These are phyloP conservation scores for Drepanosiphum platanoidis DNA, from an alignment of 2,888 invertebrate genomes.

Conservation along the genomic window DNA sequence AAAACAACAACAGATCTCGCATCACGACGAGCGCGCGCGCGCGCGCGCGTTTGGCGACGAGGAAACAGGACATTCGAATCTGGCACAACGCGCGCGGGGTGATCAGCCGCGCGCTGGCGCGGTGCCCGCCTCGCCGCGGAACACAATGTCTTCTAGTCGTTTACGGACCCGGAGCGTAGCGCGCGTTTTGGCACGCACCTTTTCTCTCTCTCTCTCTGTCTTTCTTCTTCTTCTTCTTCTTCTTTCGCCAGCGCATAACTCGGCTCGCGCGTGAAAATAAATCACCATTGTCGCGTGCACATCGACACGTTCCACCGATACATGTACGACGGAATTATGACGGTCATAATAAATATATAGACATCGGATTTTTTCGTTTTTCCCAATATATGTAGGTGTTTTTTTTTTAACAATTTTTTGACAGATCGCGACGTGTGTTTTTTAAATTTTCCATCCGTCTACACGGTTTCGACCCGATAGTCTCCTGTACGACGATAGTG, in stretches of 20 bases:
- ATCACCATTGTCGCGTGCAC: background rate
- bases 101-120: conserved; percentile 1
- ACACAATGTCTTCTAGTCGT: conserved; percentile 8
- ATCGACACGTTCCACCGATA: too few species aligned
- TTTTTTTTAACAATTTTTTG: too few species aligned
- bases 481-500: too few species aligned
- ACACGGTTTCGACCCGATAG: too few species aligned
- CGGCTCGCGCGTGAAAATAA: conserved; percentile 15
- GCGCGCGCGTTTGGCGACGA: background rate
- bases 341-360: too few species aligned
- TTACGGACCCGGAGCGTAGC: conserved; percentile 17
- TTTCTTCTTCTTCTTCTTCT: background rate
- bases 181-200: conserved; percentile 36
- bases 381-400: too few species aligned
- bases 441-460: too few species aligned
- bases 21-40: background rate
- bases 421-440: background rate
- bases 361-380: too few species aligned
- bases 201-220: background rate
- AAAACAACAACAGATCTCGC: background rate
- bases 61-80: conserved; percentile 46
- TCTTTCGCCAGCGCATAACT: background rate
- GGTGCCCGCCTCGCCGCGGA: conserved; percentile 17
- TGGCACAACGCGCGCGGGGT: conserved; percentile 31
- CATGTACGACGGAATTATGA: too few species aligned